phyloP scores from a whole-genome alignment of 1,140 invertebrate species.

The Meteorus sp. region DNA sequence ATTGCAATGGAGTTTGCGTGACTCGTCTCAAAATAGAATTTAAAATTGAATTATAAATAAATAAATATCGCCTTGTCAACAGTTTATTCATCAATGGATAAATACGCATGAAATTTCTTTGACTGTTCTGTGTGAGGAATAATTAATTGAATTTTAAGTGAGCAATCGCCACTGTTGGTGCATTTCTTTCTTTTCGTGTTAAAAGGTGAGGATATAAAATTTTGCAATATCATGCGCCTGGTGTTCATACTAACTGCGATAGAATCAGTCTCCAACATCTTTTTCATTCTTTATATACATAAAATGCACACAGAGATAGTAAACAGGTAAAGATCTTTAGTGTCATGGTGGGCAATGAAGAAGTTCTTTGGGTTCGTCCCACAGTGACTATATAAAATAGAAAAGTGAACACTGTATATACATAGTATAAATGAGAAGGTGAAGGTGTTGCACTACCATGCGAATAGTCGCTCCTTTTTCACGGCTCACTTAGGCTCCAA shows the following conservation, averaged over 20 bases:
- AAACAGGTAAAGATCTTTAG: neutral
- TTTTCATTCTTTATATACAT: neutral
- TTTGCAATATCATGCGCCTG: slow-evolving; percentile 52
- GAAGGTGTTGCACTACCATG: slow-evolving; percentile 1
- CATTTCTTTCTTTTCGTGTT: slow-evolving; percentile 4
- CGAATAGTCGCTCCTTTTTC: slow-evolving; percentile 30
- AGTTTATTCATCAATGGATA: no score
- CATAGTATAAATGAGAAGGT: no score
- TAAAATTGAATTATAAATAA: no score
- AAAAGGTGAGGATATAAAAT: slow-evolving; percentile 35
- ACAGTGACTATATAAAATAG: slow-evolving; percentile 3
- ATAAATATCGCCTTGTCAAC: no score
- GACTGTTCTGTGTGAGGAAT: slow-evolving; percentile 33
- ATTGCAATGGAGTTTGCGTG: no score
- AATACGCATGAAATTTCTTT: no score
- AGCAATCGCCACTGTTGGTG: slow-evolving; percentile 43
- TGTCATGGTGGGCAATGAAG: neutral
- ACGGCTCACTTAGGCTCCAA: slow-evolving; percentile 49
- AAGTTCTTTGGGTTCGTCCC: slow-evolving; percentile 32
- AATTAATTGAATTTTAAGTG: slow-evolving; percentile 59
- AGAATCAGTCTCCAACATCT: neutral
- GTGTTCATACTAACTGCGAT: slow-evolving; percentile 29
- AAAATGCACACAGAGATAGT: neutral
- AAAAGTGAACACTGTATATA: neutral
- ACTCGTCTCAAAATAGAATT: no score